Evolutionary conservation across 2,113 vertebrate species (phyloP).

Genomic region (Zosterops lateralis): DNA sequence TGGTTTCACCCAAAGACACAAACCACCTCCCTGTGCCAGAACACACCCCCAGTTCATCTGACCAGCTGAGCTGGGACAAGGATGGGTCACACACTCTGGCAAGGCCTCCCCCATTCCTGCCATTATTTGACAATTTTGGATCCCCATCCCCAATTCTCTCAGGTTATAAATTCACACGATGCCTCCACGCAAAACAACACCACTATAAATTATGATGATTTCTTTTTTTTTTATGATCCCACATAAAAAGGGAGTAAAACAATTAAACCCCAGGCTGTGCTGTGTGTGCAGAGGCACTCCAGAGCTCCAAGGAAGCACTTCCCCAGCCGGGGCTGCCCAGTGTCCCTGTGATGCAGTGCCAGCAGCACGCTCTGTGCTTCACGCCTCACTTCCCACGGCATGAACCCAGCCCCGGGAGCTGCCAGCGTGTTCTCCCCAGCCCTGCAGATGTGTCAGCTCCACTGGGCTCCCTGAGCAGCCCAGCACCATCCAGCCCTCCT

Average conservation of each 20-base stretch:
- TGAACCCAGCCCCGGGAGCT: not conserved
- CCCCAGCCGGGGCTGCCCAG: fast-evolving
- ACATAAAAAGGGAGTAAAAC: not conserved
- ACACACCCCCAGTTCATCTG: fast-evolving
- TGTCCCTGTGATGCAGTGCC: not conserved
- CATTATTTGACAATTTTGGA: not conserved
- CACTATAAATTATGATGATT: not conserved
- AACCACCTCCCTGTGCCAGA: not conserved
- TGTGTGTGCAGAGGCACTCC: not conserved
- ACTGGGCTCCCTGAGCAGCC: not conserved
- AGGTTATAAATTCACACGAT: not conserved
- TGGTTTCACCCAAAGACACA: not conserved
- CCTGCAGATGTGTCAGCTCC: not conserved
- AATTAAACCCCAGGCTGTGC: not conserved
- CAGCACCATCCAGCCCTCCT: not conserved
- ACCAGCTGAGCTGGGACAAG: not conserved
- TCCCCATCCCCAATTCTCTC: not conserved
- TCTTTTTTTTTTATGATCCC: not conserved
- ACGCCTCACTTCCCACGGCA: not conserved
- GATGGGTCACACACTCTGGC: not conserved
- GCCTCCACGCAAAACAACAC: not conserved
- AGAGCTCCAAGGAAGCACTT: not conserved
- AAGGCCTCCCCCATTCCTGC: not conserved
- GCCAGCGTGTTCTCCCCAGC: not conserved
- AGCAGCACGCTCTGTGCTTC: slow-evolving; percentile 4